phyloP scores from a whole-genome alignment of 1,140 invertebrate genomes.

The Anastatus disparis region DNA sequence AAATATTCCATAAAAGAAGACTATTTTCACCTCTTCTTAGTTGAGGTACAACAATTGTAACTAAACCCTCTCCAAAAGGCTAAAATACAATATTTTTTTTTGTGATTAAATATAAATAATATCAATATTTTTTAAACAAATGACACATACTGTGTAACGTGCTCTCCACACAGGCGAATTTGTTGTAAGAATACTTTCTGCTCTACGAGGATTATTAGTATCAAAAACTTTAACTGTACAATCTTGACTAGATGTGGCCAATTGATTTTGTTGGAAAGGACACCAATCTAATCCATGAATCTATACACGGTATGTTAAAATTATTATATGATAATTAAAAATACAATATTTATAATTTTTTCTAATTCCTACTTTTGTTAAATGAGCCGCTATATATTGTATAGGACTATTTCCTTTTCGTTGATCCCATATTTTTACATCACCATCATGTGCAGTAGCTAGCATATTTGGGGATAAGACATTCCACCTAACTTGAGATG shows the following conservation, averaged over 20 bases:
- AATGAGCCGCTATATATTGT: conserved; percentile 93
- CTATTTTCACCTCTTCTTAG: conserved; percentile 83
- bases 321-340: not conserved
- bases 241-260: conserved; percentile 95
- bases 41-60: conserved; percentile 89
- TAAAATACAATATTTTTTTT: conserved; percentile 54
- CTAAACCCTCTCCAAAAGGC: conserved; percentile 91
- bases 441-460: conserved; percentile 94
- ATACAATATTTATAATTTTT: conserved; percentile 12
- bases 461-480: conserved; percentile 83
- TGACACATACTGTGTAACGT: conserved; percentile 78
- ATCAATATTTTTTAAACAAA: conserved; percentile 2
- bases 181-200: conserved; percentile 85
- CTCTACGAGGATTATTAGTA: conserved; percentile 82
- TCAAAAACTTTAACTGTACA: conserved; percentile 96
- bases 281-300: conserved; percentile 96
- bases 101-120: not conserved
- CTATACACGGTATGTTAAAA: conserved; percentile 55
- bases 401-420: conserved; percentile 87
- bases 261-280: conserved; percentile 82
- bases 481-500: conserved; percentile 95
- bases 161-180: conserved; percentile 93
- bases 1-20: conserved; percentile 83
- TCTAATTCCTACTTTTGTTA: conserved; percentile 74
- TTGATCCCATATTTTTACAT: conserved; percentile 95